Base-by-base conservation (phyloP, 2,797 vertebrate genomes). In the Crypturellus tataupa region DNA sequence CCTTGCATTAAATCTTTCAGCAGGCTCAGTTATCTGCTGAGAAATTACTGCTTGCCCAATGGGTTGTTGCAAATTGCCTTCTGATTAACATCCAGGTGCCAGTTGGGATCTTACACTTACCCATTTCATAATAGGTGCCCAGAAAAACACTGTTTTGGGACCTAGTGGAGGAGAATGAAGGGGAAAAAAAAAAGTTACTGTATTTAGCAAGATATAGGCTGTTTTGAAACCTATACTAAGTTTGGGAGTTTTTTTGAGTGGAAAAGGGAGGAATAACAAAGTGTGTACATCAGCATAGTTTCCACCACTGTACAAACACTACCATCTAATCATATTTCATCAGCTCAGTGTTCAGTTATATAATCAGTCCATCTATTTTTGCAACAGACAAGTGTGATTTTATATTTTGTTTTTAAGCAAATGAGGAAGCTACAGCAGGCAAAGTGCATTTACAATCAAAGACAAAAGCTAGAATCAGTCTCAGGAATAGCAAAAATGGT, bases 71-170 rank as follows among this genome's bases (percentile, higher is more conserved):
- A 82, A 49, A 39, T 19, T 55, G 53, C 40, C 53, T 33, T 90
- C 64, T 42, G 63, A 65, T 1, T 44, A 47, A 80, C 60, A 86
- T 55, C 33, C 76, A 82, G 55, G 88, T 77, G 68, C 21, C 67
- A 81, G 63, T 27, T 92, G 87, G 51, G 42, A 51, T 77, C 37
- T 77, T 46, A n/a, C 59, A 82, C 98, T 98, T 97, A 99, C 99
- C 99, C 99, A 99, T 98, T 99, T 99, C 98, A 99, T 99, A 98
- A 99, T 2, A 27, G 99, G 99, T 78, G 99, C 99, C 99, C 99
- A 99, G 98, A 99, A 99, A 97, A 99, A 99, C 89, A 99, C 99
- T 8, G 99, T 99, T 98, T 97, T 99, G 76, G 99, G 99, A 97
- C 99, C 99, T 99, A 76, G 33, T 47, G 97, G 94, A 73, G 63